phyloP scores from a whole-genome alignment of 2,888 invertebrate genomes.

The Neelides folsomi region DNA sequence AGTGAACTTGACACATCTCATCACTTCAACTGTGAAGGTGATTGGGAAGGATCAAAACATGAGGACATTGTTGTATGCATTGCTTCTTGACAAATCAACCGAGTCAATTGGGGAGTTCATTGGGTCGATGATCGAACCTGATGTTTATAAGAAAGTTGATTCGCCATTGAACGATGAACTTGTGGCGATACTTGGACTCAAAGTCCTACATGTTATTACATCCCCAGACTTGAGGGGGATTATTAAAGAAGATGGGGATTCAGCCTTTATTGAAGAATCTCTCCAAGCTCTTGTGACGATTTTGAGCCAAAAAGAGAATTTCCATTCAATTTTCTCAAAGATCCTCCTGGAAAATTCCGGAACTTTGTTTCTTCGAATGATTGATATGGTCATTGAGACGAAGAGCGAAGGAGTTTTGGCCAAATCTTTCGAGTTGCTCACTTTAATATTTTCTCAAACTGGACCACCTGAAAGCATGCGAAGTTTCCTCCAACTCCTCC shows the following conservation, averaged over 20 bases:
- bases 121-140: slow-evolving; percentile 22
- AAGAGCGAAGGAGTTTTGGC: slow-evolving; percentile 24
- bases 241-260: slow-evolving; percentile 15
- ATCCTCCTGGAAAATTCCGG: slow-evolving; percentile 13
- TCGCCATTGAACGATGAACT: slow-evolving; percentile 19
- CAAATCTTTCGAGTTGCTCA: slow-evolving; percentile 22
- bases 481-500: slow-evolving; percentile 15
- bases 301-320: slow-evolving; percentile 6
- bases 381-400: slow-evolving; percentile 21
- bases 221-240: slow-evolving; percentile 13
- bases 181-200: slow-evolving; percentile 15
- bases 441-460: slow-evolving; percentile 11
- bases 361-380: slow-evolving; percentile 16
- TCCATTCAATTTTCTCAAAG: background rate
- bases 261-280: slow-evolving; percentile 20
- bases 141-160: slow-evolving; percentile 22
- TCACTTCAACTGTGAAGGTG: background rate
- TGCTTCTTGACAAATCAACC: slow-evolving; percentile 24
- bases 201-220: slow-evolving; percentile 17
- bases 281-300: slow-evolving; percentile 13
- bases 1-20: background rate
- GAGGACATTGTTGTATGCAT: slow-evolving; percentile 13
- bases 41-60: background rate
- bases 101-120: slow-evolving; percentile 28
- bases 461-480: slow-evolving; percentile 16